Conservation (phyloP, 2,888 invertebrate genomes). For the Stramonita haemastoma region DNA sequence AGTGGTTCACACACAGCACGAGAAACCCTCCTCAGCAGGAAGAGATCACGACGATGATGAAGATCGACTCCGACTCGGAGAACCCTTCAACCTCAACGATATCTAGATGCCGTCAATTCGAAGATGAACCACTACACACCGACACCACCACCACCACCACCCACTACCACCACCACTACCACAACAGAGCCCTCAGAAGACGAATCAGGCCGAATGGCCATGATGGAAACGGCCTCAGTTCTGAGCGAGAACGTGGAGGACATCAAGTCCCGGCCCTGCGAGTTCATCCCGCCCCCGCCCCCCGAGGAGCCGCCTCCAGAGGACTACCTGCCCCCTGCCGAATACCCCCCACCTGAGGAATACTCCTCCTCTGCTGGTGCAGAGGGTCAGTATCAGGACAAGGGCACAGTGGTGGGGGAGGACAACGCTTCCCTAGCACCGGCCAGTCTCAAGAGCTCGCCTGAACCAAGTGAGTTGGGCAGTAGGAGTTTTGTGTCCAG, state of each 20-base stretch:
- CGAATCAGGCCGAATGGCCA: constrained; percentile 50
- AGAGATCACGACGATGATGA: constrained; percentile 47
- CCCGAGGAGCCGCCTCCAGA: constrained; percentile 76
- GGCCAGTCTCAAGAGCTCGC: constrained; percentile 61
- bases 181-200: constrained; percentile 29
- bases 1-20: background rate
- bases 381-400: constrained; percentile 52
- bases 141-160: background rate
- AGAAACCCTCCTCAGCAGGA: background rate
- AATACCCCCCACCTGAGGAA: constrained; percentile 54
- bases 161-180: background rate
- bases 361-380: constrained; percentile 41
- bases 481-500: background rate
- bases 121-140: constrained; percentile 40
- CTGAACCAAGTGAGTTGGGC: constrained; percentile 58
- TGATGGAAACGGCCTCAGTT: constrained; percentile 65
- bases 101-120: constrained; percentile 56
- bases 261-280: constrained; percentile 57
- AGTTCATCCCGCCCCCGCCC: constrained; percentile 70
- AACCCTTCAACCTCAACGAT: constrained; percentile 58
- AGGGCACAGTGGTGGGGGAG: constrained; percentile 59
- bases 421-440: constrained; percentile 61
- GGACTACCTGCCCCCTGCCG: constrained; percentile 73
- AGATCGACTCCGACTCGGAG: constrained; percentile 56
- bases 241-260: constrained; percentile 57